These are phyloP conservation scores for Oncopeltus fasciatus DNA, from an alignment of 1,140 invertebrate genomes.

Conservation along the genomic window DNA sequence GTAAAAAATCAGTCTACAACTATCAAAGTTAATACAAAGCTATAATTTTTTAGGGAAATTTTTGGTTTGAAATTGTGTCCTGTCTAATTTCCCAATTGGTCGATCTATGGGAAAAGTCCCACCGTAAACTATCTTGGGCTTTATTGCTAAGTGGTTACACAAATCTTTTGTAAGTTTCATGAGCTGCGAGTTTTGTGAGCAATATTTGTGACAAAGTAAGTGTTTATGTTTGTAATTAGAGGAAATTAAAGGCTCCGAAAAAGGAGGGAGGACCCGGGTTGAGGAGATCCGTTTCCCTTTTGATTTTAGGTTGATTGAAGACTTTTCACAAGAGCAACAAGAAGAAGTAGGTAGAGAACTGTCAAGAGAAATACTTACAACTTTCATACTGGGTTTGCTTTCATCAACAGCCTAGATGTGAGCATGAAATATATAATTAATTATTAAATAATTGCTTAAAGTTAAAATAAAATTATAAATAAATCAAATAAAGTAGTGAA, in stretches of 20 bases:
- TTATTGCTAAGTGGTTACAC: slow-evolving; percentile 22
- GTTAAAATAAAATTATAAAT: no score
- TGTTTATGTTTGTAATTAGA: not conserved
- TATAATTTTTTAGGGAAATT: not conserved
- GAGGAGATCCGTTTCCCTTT: not conserved
- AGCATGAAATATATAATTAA: slow-evolving; percentile 13
- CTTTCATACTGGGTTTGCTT: slow-evolving; percentile 10
- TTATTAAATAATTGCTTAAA: no score
- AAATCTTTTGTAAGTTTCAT: not conserved
- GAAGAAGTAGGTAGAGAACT: not conserved
- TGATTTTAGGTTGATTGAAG: not conserved
- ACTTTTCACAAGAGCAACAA: slow-evolving; percentile 1
- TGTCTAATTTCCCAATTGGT: slow-evolving; percentile 31
- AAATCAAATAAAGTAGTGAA: no score
- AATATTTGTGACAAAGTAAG: not conserved
- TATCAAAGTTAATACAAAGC: not conserved
- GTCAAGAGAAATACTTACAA: slow-evolving; percentile 15
- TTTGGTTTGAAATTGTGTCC: not conserved
- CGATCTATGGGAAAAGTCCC: slow-evolving; percentile 67
- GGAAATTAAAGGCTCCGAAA: not conserved
- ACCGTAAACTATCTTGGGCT: slow-evolving; percentile 50
- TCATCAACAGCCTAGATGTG: slow-evolving; percentile 12
- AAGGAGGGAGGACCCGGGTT: not conserved
- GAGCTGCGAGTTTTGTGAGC: not conserved
- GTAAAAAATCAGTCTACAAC: not conserved